Evolutionary conservation across 2,113 vertebrate genomes (phyloP).

Genomic region (Coptodon bakossiorum): DNA sequence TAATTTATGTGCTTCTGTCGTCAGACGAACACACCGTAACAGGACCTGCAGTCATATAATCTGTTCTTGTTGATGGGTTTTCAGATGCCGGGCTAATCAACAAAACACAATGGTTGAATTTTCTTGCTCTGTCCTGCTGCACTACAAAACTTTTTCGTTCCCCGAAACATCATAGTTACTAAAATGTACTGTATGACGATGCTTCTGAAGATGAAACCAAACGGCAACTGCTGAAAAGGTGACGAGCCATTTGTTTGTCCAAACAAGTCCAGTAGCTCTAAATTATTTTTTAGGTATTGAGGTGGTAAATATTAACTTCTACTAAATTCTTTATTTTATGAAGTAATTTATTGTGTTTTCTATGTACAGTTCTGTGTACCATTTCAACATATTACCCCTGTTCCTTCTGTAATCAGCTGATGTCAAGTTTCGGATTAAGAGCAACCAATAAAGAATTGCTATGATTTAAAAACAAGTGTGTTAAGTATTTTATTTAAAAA

Average conservation of each 20-base stretch:
- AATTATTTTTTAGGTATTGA: conserved; percentile 63
- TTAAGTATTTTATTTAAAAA: background rate
- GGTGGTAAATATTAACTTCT: conserved; percentile 62
- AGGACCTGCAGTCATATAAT: conserved; percentile 26
- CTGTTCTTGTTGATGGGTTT: conserved; percentile 10
- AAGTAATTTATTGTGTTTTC: conserved; percentile 67
- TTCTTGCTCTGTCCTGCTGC: conserved; percentile 43
- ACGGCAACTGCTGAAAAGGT: conserved; percentile 52
- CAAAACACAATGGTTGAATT: conserved; percentile 11
- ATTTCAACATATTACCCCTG: conserved; percentile 57
- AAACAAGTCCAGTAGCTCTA: conserved; percentile 52
- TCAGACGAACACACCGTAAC: conserved; percentile 13
- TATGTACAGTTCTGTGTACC: conserved; percentile 66
- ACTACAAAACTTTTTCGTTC: conserved; percentile 33
- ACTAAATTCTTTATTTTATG: conserved; percentile 67
- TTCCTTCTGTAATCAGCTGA: conserved; percentile 65
- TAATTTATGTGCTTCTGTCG: conserved; percentile 26
- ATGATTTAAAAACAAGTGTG: conserved; percentile 46
- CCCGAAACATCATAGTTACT: conserved; percentile 20
- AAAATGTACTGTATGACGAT: conserved; percentile 48
- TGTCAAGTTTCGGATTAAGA: conserved; percentile 63
- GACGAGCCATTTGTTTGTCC: conserved; percentile 61
- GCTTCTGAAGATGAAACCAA: conserved; percentile 55
- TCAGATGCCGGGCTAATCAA: conserved; percentile 10
- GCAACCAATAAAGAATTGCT: conserved; percentile 67